Evolutionary conservation across 2,797 vertebrate genomes (phyloP), one percentile per base, ranked within the genome.

Genomic region (Muscicapa striata): DNA sequence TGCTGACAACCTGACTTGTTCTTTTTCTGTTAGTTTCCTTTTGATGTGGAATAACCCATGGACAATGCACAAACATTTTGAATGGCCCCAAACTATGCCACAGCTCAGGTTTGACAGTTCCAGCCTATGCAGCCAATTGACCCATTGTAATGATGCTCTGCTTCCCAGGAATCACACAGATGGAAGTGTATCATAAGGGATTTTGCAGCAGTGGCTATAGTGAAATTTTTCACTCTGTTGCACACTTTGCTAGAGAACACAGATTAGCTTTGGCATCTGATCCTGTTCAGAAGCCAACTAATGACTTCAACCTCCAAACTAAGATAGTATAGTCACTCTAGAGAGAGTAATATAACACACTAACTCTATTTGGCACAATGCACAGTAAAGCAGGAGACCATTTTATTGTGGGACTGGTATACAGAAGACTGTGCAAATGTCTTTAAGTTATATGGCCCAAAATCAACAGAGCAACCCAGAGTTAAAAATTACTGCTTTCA

Each of bases 211-310:
- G 67, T 83, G 68, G 85, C 64, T 94, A 51, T 20, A 80, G 85
- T 85, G 87, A 84, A 87, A 68, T 95, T 94, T 94, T 90, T 94
- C 96, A 96, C 89, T 91, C 95, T 92, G 84, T 84, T 97, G 89
- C 84, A 94, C 74, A 59, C 77, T 94, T 93, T 90, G 79, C 54
- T 92, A 51, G 85, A 93, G 83, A 94, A 94, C 81, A 91, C 72
- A 88, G 84, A 96, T 94, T 66, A 91, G 84, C 63, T 94, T 91
- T 95, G 94, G 94, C 95, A 94, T 70, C 89, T 87, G 75, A 95
- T 92, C 55, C 85, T 93, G 73, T 92, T 94, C 87, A 95, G 84
- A 94, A 93, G 93, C 87, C 87, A 97, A 72, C 87, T 94, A 96
- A 95, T 63, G 80, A 96, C 83, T 95, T 64, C 70, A 93, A 43